phyloP scores from a whole-genome alignment of 2,888 invertebrate genomes.

The Drosophila pseudotalamancana region DNA sequence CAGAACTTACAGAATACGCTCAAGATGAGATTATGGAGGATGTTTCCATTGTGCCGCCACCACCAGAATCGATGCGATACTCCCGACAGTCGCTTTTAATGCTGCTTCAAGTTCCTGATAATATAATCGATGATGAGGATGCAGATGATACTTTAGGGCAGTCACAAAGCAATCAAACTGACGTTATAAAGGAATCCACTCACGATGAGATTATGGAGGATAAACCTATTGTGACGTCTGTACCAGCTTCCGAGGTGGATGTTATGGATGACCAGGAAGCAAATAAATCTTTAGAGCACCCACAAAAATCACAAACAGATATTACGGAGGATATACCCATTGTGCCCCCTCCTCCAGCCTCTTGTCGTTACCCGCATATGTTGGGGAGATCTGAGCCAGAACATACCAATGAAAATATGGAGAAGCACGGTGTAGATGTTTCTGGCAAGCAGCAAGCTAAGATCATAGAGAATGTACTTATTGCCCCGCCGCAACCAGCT shows the following conservation, averaged over 20 bases:
- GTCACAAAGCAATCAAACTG: no score
- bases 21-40: neutral
- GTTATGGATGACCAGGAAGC: neutral
- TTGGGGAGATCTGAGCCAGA: neutral
- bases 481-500: neutral
- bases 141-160: no score
- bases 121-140: no score
- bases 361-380: neutral
- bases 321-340: slow-evolving; percentile 8
- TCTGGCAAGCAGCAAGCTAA: neutral
- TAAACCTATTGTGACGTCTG: neutral
- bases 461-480: neutral
- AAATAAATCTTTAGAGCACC: neutral
- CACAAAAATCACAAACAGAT: neutral
- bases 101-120: no score
- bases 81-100: no score
- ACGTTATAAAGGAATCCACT: no score
- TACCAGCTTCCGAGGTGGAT: neutral
- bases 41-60: neutral
- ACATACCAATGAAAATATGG: neutral
- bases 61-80: neutral
- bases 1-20: neutral
- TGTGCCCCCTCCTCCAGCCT: slow-evolving; percentile 35
- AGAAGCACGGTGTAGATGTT: neutral
- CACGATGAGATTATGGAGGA: neutral